Conservation (phyloP, 2,797 vertebrate genomes). For the Sebastes trivittatus region DNA sequence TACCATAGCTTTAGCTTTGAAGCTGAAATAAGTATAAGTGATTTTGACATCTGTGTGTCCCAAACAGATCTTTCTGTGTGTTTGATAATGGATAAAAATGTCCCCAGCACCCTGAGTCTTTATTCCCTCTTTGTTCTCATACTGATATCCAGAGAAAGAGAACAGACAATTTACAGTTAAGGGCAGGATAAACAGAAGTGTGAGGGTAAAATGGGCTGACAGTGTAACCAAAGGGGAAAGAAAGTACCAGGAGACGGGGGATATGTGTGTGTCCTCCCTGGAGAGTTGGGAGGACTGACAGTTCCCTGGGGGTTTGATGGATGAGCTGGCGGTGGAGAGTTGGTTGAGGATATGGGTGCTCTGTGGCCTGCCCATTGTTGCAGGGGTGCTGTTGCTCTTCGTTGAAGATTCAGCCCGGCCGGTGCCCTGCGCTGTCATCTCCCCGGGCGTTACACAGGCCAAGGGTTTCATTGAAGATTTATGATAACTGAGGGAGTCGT, state of each 20-base stretch:
- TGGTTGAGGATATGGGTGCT: constrained; percentile 22
- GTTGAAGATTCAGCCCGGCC: constrained; percentile 40
- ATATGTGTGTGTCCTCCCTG: constrained; percentile 5
- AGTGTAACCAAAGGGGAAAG: neutral
- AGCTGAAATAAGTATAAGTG: neutral
- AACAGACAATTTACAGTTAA: neutral
- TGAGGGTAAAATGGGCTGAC: constrained; percentile 2
- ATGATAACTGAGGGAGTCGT: constrained; percentile 6
- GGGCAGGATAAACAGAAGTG: neutral
- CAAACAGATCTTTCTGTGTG: neutral
- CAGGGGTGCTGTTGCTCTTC: constrained; percentile 40
- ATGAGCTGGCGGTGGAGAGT: constrained; percentile 37
- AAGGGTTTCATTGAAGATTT: constrained; percentile 27
- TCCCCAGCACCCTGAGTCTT: neutral
- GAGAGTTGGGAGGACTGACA: constrained; percentile 43
- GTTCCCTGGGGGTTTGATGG: constrained; percentile 52
- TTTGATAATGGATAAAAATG: neutral
- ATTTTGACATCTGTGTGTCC: neutral
- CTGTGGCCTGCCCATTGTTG: constrained; percentile 40
- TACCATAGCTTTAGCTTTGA: neutral
- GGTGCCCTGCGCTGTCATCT: constrained; percentile 16
- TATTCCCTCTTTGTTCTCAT: neutral
- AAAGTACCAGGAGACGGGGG: neutral
- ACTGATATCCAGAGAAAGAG: neutral
- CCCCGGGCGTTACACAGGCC: neutral